Evolutionary conservation across 2,888 invertebrate genomes (phyloP).

Genomic region (Gasteruption jaculator): DNA sequence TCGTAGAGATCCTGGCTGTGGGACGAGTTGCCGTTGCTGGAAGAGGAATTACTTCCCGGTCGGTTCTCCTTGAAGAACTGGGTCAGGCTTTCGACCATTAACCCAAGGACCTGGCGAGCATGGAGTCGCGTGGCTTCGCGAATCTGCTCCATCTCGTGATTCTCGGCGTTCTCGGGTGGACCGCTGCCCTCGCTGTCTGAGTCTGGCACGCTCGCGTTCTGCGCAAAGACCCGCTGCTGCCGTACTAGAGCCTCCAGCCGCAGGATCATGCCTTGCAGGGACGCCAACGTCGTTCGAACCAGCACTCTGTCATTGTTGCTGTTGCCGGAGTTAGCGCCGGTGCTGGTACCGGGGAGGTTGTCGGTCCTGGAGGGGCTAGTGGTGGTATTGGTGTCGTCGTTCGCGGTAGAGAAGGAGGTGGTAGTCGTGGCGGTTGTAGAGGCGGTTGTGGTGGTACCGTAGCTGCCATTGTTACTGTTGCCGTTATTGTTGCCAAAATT

Average conservation of each 20-base stretch:
- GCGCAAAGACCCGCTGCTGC: constrained; percentile 29
- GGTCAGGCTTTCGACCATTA: constrained; percentile 53
- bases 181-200: constrained; percentile 22
- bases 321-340: constrained; percentile 46
- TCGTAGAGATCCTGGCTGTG: constrained; percentile 36
- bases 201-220: constrained; percentile 22
- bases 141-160: constrained; percentile 31
- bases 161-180: constrained; percentile 21
- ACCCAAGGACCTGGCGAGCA: constrained; percentile 49
- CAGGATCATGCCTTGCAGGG: constrained; percentile 34
- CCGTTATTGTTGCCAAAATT: too few species aligned
- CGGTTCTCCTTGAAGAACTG: constrained; percentile 52
- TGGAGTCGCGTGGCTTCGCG: constrained; percentile 30
- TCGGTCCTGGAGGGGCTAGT: too few species aligned
- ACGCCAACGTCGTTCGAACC: constrained; percentile 24
- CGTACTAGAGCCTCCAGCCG: constrained; percentile 32
- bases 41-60: too few species aligned
- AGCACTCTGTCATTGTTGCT: constrained; percentile 17
- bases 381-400: constrained; percentile 7
- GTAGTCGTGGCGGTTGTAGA: constrained; percentile 41
- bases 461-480: neutral
- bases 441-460: constrained; percentile 45
- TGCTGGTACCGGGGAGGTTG: too few species aligned
- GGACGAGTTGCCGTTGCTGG: too few species aligned
- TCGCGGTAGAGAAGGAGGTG: constrained; percentile 24